These are phyloP conservation scores for Gobiocypris rarus DNA, from an alignment of 2,113 vertebrate species.

Conservation along the genomic window DNA sequence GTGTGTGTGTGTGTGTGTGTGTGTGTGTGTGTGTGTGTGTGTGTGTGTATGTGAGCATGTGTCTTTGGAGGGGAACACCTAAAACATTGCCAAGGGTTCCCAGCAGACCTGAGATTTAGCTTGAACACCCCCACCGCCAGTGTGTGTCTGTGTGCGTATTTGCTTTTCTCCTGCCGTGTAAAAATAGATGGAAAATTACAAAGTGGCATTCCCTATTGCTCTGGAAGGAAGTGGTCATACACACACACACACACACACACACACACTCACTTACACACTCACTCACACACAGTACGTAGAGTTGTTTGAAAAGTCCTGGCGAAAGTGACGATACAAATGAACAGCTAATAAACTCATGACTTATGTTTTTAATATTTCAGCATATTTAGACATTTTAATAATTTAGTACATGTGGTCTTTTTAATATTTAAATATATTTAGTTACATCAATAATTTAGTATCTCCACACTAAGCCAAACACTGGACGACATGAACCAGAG, in stretches of 20 bases:
- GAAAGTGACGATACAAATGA: background rate
- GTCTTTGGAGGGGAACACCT: conserved; percentile 41
- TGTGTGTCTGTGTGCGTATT: conserved; percentile 48
- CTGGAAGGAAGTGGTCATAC: conserved; percentile 57
- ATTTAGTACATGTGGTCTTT: conserved; percentile 27
- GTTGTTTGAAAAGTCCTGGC: background rate
- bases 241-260: background rate
- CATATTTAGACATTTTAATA: conserved; percentile 22
- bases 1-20: conserved; percentile 54
- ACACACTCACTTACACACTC: background rate
- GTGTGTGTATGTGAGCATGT: conserved; percentile 44
- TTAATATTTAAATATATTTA: conserved; percentile 22
- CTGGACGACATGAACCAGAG: background rate
- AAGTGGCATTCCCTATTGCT: conserved; percentile 57
- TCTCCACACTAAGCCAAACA: conserved; percentile 8
- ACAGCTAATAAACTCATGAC: conserved; percentile 19
- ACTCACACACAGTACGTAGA: background rate
- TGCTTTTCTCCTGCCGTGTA: conserved; percentile 55
- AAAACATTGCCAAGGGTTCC: conserved; percentile 36
- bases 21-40: conserved; percentile 35
- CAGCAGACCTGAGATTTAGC: conserved; percentile 37
- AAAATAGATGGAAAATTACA: conserved; percentile 65
- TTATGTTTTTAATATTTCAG: conserved; percentile 5
- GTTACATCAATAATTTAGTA: conserved; percentile 26
- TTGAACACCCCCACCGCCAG: conserved; percentile 5